A percentile compares a stretch with the other conserved stretches of the same genome.
These are phyloP conservation scores for Pagetopsis macropterus DNA, from an alignment of 2,797 vertebrate species.

Conservation along the genomic window DNA sequence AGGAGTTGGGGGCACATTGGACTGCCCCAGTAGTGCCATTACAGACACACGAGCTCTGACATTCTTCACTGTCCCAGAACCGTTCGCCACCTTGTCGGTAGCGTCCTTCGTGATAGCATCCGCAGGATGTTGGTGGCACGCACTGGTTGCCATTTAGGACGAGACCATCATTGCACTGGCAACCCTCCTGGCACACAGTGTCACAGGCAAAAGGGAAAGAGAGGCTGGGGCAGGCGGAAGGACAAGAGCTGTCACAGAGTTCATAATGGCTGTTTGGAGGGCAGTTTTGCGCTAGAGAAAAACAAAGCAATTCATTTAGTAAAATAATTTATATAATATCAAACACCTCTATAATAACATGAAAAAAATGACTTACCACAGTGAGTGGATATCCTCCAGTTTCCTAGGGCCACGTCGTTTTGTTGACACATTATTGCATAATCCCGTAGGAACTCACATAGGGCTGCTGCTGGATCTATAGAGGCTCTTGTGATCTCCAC, in stretches of 20 bases:
- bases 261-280: conserved; percentile 76
- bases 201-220: conserved; percentile 74
- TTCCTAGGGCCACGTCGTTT: conserved; percentile 37
- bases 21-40: conserved; percentile 62
- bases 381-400: conserved; percentile 73
- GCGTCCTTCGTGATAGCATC: conserved; percentile 71
- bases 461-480: conserved; percentile 37
- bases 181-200: conserved; percentile 76
- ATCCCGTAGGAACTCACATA: conserved; percentile 68
- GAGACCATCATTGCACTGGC: conserved; percentile 76
- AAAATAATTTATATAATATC: rapidly evolving
- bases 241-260: conserved; percentile 73
- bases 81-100: conserved; percentile 60
- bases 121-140: conserved; percentile 72
- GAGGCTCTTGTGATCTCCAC: conserved; percentile 36
- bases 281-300: conserved; percentile 64
- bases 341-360: background rate
- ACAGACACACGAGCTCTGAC: conserved; percentile 67
- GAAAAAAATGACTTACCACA: conserved; percentile 55
- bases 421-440: conserved; percentile 78
- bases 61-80: conserved; percentile 72
- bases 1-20: conserved; percentile 60
- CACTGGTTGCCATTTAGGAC: conserved; percentile 70
- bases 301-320: background rate
- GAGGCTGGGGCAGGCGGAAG: conserved; percentile 73